Percentiles rank a stretch among this genome's conserved stretches.
Conservation (phyloP, 1,140 invertebrate genomes). For the Aphelinus atriplicis region DNA sequence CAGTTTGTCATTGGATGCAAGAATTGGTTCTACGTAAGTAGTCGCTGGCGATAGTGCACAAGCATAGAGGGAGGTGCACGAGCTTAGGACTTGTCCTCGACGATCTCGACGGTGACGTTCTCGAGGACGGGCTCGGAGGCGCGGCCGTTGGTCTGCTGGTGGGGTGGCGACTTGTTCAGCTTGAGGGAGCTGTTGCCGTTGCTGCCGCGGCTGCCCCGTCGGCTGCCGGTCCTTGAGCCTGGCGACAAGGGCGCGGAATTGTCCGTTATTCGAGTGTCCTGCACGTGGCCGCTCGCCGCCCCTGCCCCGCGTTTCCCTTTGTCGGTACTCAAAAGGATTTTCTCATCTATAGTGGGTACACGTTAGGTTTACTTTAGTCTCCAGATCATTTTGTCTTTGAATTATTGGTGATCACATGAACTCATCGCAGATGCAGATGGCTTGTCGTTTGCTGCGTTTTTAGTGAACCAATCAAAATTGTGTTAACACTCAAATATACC, state of each 20-base stretch:
- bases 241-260: constrained; percentile 61
- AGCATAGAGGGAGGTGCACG: not conserved
- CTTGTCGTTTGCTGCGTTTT: too few species aligned
- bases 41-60: not conserved
- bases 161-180: constrained; percentile 62
- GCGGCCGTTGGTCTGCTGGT: constrained; percentile 47
- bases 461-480: too few species aligned
- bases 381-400: too few species aligned
- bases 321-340: constrained; percentile 42
- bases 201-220: constrained; percentile 74
- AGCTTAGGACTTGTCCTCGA: constrained; percentile 62
- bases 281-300: constrained; percentile 45
- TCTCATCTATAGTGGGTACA: constrained; percentile 22
- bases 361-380: too few species aligned
- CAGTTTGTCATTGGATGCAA: constrained; percentile 20
- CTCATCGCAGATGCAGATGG: too few species aligned
- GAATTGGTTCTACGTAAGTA: not conserved
- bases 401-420: too few species aligned
- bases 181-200: constrained; percentile 69
- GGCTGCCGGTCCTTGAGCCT: constrained; percentile 75
- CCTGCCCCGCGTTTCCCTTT: constrained; percentile 34
- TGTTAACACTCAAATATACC: too few species aligned
- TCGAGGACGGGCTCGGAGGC: constrained; percentile 64
- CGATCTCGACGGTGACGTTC: constrained; percentile 70
- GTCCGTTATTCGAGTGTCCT: constrained; percentile 56